These are phyloP conservation scores for Uria lomvia DNA, from an alignment of 2,113 vertebrate species.

Conservation along the genomic window DNA sequence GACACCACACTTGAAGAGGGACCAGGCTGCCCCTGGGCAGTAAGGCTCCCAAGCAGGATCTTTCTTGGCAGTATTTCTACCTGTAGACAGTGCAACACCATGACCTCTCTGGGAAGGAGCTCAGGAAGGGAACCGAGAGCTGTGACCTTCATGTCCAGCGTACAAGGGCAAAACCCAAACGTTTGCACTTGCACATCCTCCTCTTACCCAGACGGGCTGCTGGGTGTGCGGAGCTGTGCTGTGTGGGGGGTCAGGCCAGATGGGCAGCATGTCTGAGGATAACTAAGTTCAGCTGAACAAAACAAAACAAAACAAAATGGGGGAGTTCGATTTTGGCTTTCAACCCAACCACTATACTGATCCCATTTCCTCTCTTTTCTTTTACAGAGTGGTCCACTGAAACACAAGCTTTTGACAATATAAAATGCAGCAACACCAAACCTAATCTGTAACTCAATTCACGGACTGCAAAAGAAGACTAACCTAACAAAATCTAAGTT, in stretches of 20 bases:
- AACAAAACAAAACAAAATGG: neutral
- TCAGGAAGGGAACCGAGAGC: neutral
- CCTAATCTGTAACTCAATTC: neutral
- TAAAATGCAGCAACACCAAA: neutral
- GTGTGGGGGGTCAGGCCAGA: neutral
- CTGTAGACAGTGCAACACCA: neutral
- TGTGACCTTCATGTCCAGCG: neutral
- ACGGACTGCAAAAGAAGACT: neutral
- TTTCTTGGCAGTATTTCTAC: neutral
- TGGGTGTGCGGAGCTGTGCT: neutral
- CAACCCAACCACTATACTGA: neutral
- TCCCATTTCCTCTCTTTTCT: neutral
- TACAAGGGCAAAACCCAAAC: neutral
- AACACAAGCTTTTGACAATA: neutral
- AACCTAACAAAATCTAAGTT: neutral
- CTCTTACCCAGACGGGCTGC: rapidly evolving
- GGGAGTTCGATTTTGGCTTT: neutral
- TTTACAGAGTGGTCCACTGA: neutral
- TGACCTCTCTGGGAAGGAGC: neutral
- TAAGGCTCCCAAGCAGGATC: neutral
- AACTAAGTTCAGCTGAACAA: neutral
- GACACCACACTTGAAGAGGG: neutral
- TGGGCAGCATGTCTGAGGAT: neutral
- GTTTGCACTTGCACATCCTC: neutral
- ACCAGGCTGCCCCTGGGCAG: neutral